Evolutionary conservation across 2,888 invertebrate genomes (phyloP).

Genomic region (Lissonota sp.): DNA sequence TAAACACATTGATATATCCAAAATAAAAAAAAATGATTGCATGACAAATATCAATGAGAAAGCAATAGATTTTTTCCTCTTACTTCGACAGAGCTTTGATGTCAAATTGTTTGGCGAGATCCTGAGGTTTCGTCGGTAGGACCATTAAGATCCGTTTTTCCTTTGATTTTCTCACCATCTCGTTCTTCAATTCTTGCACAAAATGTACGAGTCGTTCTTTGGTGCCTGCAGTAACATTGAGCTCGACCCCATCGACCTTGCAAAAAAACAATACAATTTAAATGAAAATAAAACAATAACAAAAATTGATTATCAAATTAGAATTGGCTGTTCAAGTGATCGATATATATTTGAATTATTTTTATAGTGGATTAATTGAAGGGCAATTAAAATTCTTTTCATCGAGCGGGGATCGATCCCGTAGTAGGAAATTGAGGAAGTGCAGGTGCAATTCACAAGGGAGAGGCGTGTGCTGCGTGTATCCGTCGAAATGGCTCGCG

Average conservation of each 20-base stretch:
- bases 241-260: slow-evolving; percentile 86
- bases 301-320: slow-evolving; percentile 42
- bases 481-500: slow-evolving; percentile 42
- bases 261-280: slow-evolving; percentile 34
- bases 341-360: slow-evolving; percentile 42
- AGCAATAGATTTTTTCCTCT: slow-evolving; percentile 66
- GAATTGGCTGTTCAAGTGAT: too few species aligned
- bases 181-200: slow-evolving; percentile 82
- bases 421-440: slow-evolving; percentile 50
- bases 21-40: background rate
- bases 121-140: slow-evolving; percentile 88
- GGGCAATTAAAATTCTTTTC: slow-evolving; percentile 4
- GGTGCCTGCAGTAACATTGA: slow-evolving; percentile 85
- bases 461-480: slow-evolving; percentile 45
- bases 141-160: slow-evolving; percentile 86
- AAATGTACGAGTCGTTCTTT: slow-evolving; percentile 85
- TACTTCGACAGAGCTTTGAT: slow-evolving; percentile 87
- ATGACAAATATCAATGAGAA: background rate
- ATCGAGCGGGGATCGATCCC: slow-evolving; percentile 8
- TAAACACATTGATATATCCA: too few species aligned
- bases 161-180: slow-evolving; percentile 83
- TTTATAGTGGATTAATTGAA: slow-evolving; percentile 17
- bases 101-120: slow-evolving; percentile 89
- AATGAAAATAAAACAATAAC: slow-evolving; percentile 11
- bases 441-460: slow-evolving; percentile 60